Evolutionary conservation across 2,113 vertebrate genomes (phyloP).

Genomic region (Diglossa brunneiventris): DNA sequence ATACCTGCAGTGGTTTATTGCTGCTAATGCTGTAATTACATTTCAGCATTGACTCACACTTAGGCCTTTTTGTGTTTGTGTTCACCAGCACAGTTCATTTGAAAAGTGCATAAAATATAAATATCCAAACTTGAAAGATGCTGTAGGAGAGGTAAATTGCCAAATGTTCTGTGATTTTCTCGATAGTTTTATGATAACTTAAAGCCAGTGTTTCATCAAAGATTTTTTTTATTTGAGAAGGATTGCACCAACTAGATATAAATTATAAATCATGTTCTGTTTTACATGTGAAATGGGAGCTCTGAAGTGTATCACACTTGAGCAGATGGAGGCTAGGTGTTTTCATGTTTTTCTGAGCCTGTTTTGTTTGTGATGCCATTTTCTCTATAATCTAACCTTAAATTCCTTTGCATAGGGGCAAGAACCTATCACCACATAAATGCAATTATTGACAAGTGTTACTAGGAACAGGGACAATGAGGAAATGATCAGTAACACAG

Average conservation of each 20-base stretch:
- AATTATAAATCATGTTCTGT: constrained; percentile 78
- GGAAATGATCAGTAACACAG: neutral
- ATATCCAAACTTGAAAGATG: constrained; percentile 65
- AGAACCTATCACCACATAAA: constrained; percentile 23
- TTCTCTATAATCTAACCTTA: constrained; percentile 46
- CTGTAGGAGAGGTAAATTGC: constrained; percentile 61
- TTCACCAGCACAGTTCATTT: constrained; percentile 35
- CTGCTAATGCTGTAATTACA: constrained; percentile 57
- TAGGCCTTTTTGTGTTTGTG: constrained; percentile 53
- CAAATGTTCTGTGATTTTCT: constrained; percentile 72
- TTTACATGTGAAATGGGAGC: constrained; percentile 74
- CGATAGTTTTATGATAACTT: constrained; percentile 55
- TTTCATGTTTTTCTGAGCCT: constrained; percentile 54
- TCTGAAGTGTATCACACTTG: constrained; percentile 49
- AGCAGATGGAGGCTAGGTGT: constrained; percentile 61
- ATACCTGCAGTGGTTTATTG: constrained; percentile 40
- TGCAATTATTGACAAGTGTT: constrained; percentile 44
- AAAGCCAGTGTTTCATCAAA: constrained; percentile 73
- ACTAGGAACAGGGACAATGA: neutral
- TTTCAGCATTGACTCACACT: constrained; percentile 20
- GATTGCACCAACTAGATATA: constrained; percentile 57
- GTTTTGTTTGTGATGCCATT: constrained; percentile 63
- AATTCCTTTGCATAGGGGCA: constrained; percentile 34
- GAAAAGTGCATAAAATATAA: constrained; percentile 69
- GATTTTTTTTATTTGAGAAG: constrained; percentile 62